phyloP scores from a whole-genome alignment of 2,888 invertebrate species.

The Trachelus stipa region DNA sequence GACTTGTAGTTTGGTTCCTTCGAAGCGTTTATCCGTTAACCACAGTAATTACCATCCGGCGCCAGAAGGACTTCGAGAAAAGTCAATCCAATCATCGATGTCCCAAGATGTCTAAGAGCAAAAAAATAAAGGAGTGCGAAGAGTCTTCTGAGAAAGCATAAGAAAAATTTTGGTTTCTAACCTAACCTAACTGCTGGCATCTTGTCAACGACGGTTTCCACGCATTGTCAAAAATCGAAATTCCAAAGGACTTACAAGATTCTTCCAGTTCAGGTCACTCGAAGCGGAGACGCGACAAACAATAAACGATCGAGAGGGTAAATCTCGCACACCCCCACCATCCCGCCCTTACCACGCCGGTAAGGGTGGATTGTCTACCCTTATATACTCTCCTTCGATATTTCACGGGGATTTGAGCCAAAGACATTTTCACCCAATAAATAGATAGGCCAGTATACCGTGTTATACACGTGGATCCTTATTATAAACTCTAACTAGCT shows the following conservation, averaged over 20 bases:
- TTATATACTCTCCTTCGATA: slow-evolving; percentile 40
- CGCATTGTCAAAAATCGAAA: not conserved
- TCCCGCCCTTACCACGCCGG: not conserved
- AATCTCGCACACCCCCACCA: not conserved
- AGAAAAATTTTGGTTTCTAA: not conserved
- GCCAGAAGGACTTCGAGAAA: slow-evolving; percentile 26
- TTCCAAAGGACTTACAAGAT: slow-evolving; percentile 27
- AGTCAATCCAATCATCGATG: slow-evolving; percentile 27
- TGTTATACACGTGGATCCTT: slow-evolving; percentile 64
- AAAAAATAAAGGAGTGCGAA: not conserved
- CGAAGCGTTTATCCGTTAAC: slow-evolving; percentile 27
- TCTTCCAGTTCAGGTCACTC: slow-evolving; percentile 43
- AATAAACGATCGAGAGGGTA: slow-evolving; percentile 40
- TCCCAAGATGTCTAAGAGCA: slow-evolving; percentile 11
- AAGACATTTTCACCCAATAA: slow-evolving; percentile 67
- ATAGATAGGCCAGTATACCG: slow-evolving; percentile 62
- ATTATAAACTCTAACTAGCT: slow-evolving; percentile 67
- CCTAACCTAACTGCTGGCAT: not conserved
- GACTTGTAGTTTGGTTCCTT: slow-evolving; percentile 34
- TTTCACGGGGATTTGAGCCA: slow-evolving; percentile 66
- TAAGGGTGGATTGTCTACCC: not conserved
- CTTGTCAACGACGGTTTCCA: not conserved
- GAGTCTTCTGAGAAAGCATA: not conserved
- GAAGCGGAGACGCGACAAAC: slow-evolving; percentile 48
- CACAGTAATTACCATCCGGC: slow-evolving; percentile 40